Base-by-base conservation (phyloP, 2,113 vertebrate species). In the Clarias batrachus region DNA sequence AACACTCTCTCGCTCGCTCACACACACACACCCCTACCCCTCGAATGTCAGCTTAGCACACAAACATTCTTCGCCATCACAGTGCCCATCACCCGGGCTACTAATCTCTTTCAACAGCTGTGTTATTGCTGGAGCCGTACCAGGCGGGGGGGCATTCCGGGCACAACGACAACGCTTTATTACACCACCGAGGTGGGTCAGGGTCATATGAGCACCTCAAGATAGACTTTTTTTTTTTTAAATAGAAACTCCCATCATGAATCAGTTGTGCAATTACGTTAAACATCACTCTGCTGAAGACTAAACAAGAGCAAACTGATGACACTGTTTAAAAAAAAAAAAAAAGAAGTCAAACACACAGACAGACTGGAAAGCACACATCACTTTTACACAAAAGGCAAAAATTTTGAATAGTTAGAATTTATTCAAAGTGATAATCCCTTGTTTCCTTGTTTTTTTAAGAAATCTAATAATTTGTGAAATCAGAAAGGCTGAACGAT, bases 21-120 rank as follows among this genome's bases (percentile, higher is more conserved):
- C 37, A 74, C 37, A 74, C 37, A 48, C 37, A 25, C 73, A 25
- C 73, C 13, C 48, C 2, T 25, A 77, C 86, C 78, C 91, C 91
- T 90, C 92, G 87, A 94, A 95, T 92, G 94, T 94, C 94, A 93
- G 91, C 92, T 93, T 91, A 52, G 91, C 88, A 89, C 88, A 91
- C 93, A 90, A 92, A 93, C 93, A 95, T 96, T 96, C 95, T 94
- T 83, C 62, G 77, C 25, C 83, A 81, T 85, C 86, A 88, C 93
- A 89, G 91, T 86, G 79, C 90, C 93, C 93, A 95, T 95, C 52
- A 89, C 96, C 95, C 94, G 76, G 91, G 95, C 93, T 93, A 97
- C 95, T 93, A 94, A 96, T 94, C 95, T 95, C 93, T 92, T 94
- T 95, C 94, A 94, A 94, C 95, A 96, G 96, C 95, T 95, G 95